These are phyloP conservation scores for Rhopilema esculentum DNA, from an alignment of 30 jellyfish, hydroid and myxozoan species.

Conservation along the genomic window DNA sequence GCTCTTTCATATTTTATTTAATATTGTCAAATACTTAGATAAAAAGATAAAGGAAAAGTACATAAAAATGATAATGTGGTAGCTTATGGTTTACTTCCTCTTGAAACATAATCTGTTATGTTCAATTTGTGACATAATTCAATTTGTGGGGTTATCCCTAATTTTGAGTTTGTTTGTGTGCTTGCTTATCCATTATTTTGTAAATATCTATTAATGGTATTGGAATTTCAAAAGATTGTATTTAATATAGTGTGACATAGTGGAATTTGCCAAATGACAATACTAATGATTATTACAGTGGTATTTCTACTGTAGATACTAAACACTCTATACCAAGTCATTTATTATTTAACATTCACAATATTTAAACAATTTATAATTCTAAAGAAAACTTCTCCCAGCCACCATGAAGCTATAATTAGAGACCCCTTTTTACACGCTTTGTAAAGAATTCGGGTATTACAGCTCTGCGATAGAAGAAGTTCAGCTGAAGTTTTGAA, in stretches of 20 bases:
- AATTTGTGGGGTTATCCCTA: not conserved
- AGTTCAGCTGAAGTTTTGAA: constrained; percentile 6
- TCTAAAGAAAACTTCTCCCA: not conserved
- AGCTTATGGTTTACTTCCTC: not conserved
- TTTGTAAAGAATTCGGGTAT: not conserved
- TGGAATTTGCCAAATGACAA: not conserved
- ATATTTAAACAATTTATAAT: not conserved
- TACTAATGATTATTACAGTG: not conserved
- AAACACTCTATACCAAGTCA: not conserved
- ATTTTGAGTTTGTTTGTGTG: not conserved
- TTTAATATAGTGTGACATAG: too few species aligned
- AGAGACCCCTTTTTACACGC: constrained; percentile 10
- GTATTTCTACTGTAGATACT: not conserved
- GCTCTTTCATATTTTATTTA: not conserved
- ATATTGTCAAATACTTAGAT: not conserved
- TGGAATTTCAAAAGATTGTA: too few species aligned
- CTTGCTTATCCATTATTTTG: not conserved
- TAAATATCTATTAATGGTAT: not conserved
- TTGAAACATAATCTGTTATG: not conserved
- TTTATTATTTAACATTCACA: not conserved
- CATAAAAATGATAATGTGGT: not conserved
- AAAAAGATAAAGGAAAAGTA: too few species aligned
- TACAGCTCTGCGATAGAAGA: constrained; percentile 52
- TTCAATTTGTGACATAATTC: not conserved
- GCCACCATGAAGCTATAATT: constrained; percentile 17